Evolutionary conservation across 2,888 invertebrate genomes (phyloP).

Genomic region (Uloborus plumipes): DNA sequence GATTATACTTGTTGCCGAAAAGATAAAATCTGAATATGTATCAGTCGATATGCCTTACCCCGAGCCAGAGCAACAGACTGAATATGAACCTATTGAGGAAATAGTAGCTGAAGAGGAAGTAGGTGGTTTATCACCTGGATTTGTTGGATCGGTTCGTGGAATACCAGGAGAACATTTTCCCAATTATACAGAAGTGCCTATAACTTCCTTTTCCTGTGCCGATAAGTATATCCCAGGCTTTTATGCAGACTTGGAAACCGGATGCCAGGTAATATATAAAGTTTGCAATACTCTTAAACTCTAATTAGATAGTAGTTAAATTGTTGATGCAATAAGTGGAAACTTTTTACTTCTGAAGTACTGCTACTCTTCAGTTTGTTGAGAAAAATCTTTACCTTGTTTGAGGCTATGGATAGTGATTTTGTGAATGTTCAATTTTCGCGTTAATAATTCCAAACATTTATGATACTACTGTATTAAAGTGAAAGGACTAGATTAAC

Average conservation of each 20-base stretch:
- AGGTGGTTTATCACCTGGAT: not conserved
- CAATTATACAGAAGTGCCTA: conserved; percentile 74
- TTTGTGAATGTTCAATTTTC: too few species aligned
- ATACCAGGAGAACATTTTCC: conserved; percentile 65
- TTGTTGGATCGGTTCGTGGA: conserved; percentile 57
- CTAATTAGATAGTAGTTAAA: too few species aligned
- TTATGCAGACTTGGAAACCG: conserved; percentile 88
- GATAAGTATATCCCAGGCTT: conserved; percentile 84
- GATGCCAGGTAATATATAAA: conserved; percentile 54
- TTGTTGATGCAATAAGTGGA: too few species aligned
- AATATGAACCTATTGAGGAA: not conserved
- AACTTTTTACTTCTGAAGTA: too few species aligned
- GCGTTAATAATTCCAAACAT: too few species aligned
- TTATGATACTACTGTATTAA: too few species aligned
- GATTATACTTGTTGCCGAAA: not conserved
- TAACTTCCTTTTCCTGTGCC: conserved; percentile 83
- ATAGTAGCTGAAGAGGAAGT: conserved; percentile 24
- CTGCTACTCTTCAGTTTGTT: too few species aligned
- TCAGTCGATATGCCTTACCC: not conserved
- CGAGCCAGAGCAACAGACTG: not conserved
- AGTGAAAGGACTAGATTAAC: too few species aligned
- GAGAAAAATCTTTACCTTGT: too few species aligned
- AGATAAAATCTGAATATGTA: conserved; percentile 1
- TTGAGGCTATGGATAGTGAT: too few species aligned
- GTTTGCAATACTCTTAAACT: too few species aligned